Base-by-base conservation (phyloP, 2,797 vertebrate species). In the Telmatherina bonti region DNA sequence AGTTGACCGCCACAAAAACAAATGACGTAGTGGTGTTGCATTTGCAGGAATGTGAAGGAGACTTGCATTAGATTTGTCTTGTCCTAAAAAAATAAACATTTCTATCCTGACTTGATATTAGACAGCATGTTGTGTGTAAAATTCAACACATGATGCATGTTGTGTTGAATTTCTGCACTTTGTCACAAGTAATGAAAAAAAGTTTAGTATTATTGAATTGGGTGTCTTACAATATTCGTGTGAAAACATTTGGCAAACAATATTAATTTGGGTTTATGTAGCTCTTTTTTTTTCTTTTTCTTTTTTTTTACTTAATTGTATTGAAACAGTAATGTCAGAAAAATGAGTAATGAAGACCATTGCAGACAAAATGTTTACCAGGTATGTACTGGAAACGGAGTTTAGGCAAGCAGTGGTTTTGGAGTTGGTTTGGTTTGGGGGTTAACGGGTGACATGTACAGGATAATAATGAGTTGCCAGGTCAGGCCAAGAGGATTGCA, bases 391-490 rank as follows among this genome's bases (percentile, higher is more conserved):
- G 58, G 43, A 58, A 68, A 61, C 35, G 18, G 41, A 61, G 53
- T 66, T 65, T 53, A 74, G 57, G 62, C 61, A 30, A 62, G 26
- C 49, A 62, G 62, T 68, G 53, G 47, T 69, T 62, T 56, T 64
- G 31, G 47, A 53, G 29, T 59, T 20, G 31, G 54, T 70, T 63
- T 78, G 57, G 62, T 64, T 71, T 72, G 27, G 26, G 27, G 64
- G 30, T 77, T 59, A 71, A 52, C 52, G 35, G 57, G 26, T 67
- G 38, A 76, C 52, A 57, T 33, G 30, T 53, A 62, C 57, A 35
- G 74, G 84, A 92, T 93, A 91, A 94, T 63, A 47, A 92, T 88
- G 85, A 91, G 88, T 87, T 91, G 85, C 82, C 87, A 84, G 82
- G 9, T 26, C 78, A 91, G 76, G 4, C 12, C 78, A 74, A 62